Conservation (phyloP, 2,888 invertebrate genomes). For the Drosophila yooni region DNA sequence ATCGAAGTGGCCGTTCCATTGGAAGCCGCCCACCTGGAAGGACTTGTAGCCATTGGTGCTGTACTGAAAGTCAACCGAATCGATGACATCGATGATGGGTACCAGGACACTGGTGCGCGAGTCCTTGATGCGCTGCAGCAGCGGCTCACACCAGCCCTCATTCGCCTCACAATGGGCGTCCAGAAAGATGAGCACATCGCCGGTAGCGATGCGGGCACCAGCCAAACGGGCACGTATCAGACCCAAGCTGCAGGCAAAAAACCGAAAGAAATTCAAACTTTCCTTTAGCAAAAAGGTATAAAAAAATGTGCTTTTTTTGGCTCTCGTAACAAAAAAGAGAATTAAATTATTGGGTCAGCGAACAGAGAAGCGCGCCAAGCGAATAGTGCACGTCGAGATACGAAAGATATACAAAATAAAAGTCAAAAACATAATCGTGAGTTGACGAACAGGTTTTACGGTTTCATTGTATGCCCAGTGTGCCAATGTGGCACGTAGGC, state of each 20-base stretch:
- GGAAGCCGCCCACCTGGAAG: conserved; percentile 85
- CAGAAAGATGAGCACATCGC: conserved; percentile 93
- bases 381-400: conserved; percentile 57
- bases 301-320: conserved; percentile 10
- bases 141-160: conserved; percentile 93
- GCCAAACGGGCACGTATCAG: conserved; percentile 95
- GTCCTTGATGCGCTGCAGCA: conserved; percentile 93
- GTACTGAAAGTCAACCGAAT: conserved; percentile 86
- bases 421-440: conserved; percentile 65
- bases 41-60: conserved; percentile 85
- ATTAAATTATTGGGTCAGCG: conserved; percentile 73
- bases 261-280: conserved; percentile 53
- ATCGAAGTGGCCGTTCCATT: conserved; percentile 96
- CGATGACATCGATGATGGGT: conserved; percentile 98
- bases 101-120: conserved; percentile 92
- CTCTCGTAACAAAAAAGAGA: conserved; percentile 30
- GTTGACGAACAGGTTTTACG: conserved; percentile 79
- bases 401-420: conserved; percentile 60
- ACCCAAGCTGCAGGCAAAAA: conserved; percentile 87
- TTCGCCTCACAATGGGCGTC: conserved; percentile 97
- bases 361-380: conserved; percentile 51
- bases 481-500: conserved; percentile 22
- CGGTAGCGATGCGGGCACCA: conserved; percentile 93
- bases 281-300: conserved; percentile 61
- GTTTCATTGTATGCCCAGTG: conserved; percentile 53